These are phyloP conservation scores for Idaea aversata DNA, from an alignment of 2,888 invertebrate genomes.

Conservation along the genomic window DNA sequence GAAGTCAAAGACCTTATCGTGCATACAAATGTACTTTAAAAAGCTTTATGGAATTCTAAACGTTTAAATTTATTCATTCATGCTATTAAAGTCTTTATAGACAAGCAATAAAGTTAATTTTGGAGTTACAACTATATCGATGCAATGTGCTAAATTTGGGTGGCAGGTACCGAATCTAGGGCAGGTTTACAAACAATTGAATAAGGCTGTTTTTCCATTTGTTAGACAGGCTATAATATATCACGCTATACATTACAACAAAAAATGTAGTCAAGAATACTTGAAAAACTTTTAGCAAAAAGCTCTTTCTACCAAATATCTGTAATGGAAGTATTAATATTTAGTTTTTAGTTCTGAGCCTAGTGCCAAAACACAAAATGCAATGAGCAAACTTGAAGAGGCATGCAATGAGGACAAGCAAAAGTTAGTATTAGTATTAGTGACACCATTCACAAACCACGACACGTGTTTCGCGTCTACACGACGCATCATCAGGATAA, in stretches of 20 bases:
- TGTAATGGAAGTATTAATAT: too few species aligned
- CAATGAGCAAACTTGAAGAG: too few species aligned
- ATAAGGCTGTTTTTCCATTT: constrained; percentile 10
- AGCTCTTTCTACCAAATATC: too few species aligned
- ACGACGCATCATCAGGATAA: too few species aligned
- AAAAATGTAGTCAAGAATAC: neutral
- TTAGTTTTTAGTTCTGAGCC: too few species aligned
- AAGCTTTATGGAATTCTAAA: constrained; percentile 21
- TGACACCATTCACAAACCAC: too few species aligned
- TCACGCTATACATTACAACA: neutral
- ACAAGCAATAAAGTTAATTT: constrained; percentile 20
- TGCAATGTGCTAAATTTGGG: constrained; percentile 17
- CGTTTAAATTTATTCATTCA: constrained; percentile 17
- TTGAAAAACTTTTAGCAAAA: too few species aligned
- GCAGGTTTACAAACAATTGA: constrained; percentile 15
- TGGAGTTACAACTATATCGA: constrained; percentile 13
- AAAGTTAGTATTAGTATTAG: too few species aligned
- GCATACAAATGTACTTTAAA: constrained; percentile 28
- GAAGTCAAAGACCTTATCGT: constrained; percentile 20
- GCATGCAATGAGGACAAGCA: too few species aligned
- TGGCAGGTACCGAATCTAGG: constrained; percentile 9
- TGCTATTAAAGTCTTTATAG: constrained; percentile 25
- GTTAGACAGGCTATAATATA: constrained; percentile 5
- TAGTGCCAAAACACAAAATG: too few species aligned
- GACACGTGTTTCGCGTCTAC: too few species aligned